Base-by-base conservation (phyloP, 1,140 invertebrate genomes). In the Copidosoma floridanum region DNA sequence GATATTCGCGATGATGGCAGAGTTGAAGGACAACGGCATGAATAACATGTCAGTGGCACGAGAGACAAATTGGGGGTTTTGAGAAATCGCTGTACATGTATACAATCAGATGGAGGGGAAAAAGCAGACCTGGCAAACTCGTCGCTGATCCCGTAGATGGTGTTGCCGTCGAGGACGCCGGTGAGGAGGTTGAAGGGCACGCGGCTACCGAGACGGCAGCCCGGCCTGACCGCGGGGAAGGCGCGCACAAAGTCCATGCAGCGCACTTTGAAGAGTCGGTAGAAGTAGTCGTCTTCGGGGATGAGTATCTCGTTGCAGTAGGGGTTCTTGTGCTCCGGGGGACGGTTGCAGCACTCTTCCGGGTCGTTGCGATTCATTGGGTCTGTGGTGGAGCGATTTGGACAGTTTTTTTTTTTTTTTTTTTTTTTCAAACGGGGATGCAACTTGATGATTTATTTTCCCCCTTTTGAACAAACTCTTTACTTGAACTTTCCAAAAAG, bases 251-350 rank as follows among this genome's bases (percentile, higher is more conserved):
- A 95, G 75, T 95, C 90, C 71, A 93, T 88, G 70, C 93, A 95
- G 67, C 87, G 88, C 14, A 94, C 87, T 50, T 87, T 84, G 76
- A 91, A 95, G 23, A 92, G 82, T 12, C 87, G 84, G 82, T 93
- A 97, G 83, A 95, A 96, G 70, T 93, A 92, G 77, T 97, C 95
- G 71, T 95, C 90, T 51, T 89, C 87, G 0, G 94, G 94, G 23
- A 97, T 89, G 29, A 82, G 74, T 63, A 97, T 95, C 76, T 95
- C 92, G 71, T 95, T 89, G 75, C 95, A 97, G 70, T 94, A 94
- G 0, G 92, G 93, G 80, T 95, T 92, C 68, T 91, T 92, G 11
- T 88, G 78, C 66, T 92, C 87, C 8, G 84, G 81, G 4, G 89
- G 85, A 8, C 89, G 82, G 64, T 89, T 84, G 73, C 93, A 95